These are phyloP conservation scores for Leiothrix lutea DNA, from an alignment of 2,113 vertebrate genomes.

Conservation along the genomic window DNA sequence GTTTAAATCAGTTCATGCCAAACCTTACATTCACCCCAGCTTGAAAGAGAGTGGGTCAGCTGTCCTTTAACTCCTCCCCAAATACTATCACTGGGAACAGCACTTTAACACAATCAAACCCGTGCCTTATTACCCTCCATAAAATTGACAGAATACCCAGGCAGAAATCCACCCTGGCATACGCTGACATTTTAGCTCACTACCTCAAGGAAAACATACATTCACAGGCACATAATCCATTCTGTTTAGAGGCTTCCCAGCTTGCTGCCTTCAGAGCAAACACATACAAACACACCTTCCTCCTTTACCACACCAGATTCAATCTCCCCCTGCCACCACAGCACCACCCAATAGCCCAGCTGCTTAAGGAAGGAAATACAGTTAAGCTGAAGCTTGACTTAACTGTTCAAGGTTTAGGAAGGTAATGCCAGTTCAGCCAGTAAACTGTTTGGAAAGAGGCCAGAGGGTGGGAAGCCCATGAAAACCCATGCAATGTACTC, in stretches of 20 bases:
- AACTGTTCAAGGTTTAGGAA: neutral
- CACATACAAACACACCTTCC: neutral
- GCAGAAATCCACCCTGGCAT: neutral
- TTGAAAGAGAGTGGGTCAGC: neutral
- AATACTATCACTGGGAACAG: neutral
- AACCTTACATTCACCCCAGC: neutral
- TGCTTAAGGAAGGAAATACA: neutral
- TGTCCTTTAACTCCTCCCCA: neutral
- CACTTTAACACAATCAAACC: neutral
- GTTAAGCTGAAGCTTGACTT: neutral
- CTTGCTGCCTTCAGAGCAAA: neutral
- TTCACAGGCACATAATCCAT: neutral
- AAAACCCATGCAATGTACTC: neutral
- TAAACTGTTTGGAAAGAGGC: neutral
- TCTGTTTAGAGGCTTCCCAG: neutral
- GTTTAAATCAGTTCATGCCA: neutral
- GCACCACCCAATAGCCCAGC: neutral
- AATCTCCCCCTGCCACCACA: accelerated
- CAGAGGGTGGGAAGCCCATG: accelerated
- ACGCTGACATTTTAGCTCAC: neutral
- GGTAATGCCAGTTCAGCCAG: neutral
- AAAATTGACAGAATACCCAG: neutral
- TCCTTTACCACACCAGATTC: neutral
- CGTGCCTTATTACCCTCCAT: neutral
- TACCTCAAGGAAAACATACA: neutral